Evolutionary conservation across 1,140 invertebrate genomes (phyloP), one percentile per base, ranked within the genome.

Genomic region (Magallana angulata): DNA sequence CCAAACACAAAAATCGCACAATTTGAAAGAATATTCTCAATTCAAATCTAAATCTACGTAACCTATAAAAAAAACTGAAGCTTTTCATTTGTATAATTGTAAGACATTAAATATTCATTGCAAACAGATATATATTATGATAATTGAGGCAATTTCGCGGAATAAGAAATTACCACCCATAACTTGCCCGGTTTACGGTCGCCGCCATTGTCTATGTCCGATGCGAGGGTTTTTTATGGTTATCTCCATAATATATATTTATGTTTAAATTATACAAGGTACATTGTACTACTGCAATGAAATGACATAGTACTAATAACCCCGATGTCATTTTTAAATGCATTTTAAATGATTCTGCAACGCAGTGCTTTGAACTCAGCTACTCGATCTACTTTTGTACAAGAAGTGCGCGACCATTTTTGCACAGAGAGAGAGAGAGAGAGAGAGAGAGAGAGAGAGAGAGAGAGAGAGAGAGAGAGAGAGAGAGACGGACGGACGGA

Each of bases 21-120:
- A 30, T 76, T 76, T 76, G 24, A 76, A 11, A 76, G 24, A 76
- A 76, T 24, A 36, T 30, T 48, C 24, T 76, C 68, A 76, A 76
- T 18, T 18, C 7, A 48, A 12, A 18, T 76, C 7, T 76, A 30
- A 12, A 18, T 76, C 7, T 76, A 30, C 24, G 24, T 76, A 12
- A 11, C 7, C 68, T 3, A 16, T 62, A 16, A 6, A 12, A 62
- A 76, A 30, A 11, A 36, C 24, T 30, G 12, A 11, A 12, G 14
- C 12, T 12, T 30, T 30, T 9, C 30, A 12, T 71, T 71, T 71
- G 6, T 71, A 71, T 71, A 36, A 76, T 76, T 30, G 68, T 11
- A 24, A 9, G 68, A 30, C 24, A 76, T 76, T 48, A 36, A 76
- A 30, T 76, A 14, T 76, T 76, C 68, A 76, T 76, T 76, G 24